These are phyloP conservation scores for Xenopus petersii DNA, from an alignment of 2,797 vertebrate genomes.

Conservation along the genomic window DNA sequence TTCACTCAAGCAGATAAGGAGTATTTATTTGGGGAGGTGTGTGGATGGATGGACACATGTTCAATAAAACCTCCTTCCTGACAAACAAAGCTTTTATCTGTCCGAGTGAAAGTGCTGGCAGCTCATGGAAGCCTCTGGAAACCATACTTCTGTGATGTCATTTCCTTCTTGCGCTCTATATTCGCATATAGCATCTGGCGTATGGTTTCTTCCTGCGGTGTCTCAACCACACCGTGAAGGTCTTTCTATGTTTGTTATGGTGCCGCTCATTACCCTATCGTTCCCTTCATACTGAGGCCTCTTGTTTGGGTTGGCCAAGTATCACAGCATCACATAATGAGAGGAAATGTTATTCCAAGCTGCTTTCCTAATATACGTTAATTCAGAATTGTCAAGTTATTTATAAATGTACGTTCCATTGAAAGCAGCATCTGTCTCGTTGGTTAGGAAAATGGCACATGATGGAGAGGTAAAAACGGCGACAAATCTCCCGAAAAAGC, in stretches of 20 bases:
- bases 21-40: constrained; percentile 61
- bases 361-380: too few species aligned
- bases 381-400: too few species aligned
- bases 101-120: constrained; percentile 50
- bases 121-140: constrained; percentile 15
- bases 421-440: too few species aligned
- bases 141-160: not conserved
- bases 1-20: constrained; percentile 60
- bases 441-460: too few species aligned
- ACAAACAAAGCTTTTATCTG: constrained; percentile 58
- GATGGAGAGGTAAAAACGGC: too few species aligned
- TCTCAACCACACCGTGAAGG: not conserved
- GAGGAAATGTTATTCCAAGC: too few species aligned
- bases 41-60: constrained; percentile 59
- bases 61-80: constrained; percentile 53
- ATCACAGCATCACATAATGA: too few species aligned
- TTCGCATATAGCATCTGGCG: too few species aligned
- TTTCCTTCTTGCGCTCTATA: not conserved
- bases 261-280: not conserved
- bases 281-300: not conserved
- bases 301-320: too few species aligned
- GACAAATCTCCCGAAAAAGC: too few species aligned
- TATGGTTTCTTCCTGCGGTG: too few species aligned
- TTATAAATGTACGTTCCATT: too few species aligned
- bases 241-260: not conserved